phyloP scores from a whole-genome alignment of 2,113 vertebrate genomes.

The Asarcornis scutulata region DNA sequence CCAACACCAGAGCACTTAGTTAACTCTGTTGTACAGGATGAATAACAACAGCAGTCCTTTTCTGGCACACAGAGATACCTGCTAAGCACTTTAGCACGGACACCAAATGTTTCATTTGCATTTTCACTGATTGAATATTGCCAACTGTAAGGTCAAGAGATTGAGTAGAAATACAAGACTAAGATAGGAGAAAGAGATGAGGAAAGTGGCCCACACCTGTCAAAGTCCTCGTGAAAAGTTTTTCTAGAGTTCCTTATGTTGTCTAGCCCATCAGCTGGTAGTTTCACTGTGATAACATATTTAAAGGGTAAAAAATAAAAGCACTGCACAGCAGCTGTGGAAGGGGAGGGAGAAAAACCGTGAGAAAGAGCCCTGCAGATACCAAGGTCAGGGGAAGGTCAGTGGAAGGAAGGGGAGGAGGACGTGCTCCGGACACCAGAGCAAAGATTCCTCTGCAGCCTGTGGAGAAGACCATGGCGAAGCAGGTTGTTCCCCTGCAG shows the following conservation, averaged over 20 bases:
- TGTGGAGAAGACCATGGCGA: background rate
- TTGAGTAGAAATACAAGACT: background rate
- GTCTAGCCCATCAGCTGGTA: background rate
- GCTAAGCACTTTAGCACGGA: background rate
- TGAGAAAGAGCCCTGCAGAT: background rate
- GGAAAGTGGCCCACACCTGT: background rate
- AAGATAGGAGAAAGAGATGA: background rate
- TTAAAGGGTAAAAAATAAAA: background rate
- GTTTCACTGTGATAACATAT: fast-evolving
- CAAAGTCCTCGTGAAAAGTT: background rate
- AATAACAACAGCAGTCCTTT: background rate
- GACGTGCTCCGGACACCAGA: background rate
- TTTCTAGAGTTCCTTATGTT: background rate
- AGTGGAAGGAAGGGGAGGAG: background rate
- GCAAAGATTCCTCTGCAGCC: background rate
- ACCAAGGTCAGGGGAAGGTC: background rate
- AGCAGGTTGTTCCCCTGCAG: background rate
- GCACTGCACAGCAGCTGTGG: background rate
- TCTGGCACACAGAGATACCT: background rate
- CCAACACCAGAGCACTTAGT: background rate
- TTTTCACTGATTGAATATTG: background rate
- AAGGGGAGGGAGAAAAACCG: background rate
- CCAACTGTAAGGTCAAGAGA: background rate
- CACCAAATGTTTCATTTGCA: background rate
- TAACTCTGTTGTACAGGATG: background rate